Evolutionary conservation across 2,888 invertebrate species (phyloP), one percentile per base, ranked within the genome.

Genomic region (Melinopterus prodromus): DNA sequence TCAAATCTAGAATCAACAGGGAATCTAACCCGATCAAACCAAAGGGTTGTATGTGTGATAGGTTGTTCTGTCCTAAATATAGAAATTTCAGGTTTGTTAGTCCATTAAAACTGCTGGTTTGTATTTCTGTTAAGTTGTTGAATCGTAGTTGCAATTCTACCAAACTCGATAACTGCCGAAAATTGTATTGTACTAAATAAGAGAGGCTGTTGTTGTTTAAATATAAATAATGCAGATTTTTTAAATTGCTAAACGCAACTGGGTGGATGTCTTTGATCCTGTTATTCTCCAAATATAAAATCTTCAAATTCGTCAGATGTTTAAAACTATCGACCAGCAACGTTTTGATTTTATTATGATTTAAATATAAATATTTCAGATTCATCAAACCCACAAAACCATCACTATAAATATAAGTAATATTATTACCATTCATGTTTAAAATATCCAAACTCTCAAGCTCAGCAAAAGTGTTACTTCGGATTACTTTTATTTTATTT

Each of bases 221-320:
- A 83, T 88, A 90, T 7, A 90, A 84, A 78, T 84, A 86, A 78
- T 88, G 86, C 77, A 89, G 83, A 79, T 87, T 87, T 69, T 82
- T 84, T 78, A 90, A 84, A 79, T 87, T 87, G 0, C 85, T 80
- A 81, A 91, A 91, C n/a, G 89, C 89, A 6, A 87, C 87, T 16
- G 85, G 85, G 75, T 89, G 88, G 2, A 91, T 86, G 37, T 86
- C 86, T 0, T 84, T 79, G 77, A 91, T 89, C 53, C 85, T 83
- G 77, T 91, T 91, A 78, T 88, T 86, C 82, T 90, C 89, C 70
- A 90, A 82, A 79, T 90, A 86, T 26, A 91, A 83, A 69, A 88
- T 88, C 72, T 88, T 87, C 72, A 91, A 82, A 76, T 86, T 88
- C 2, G 85, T 85, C 36, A 90, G 81, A 82, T 87, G 85, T 15